These are phyloP conservation scores for Karalla daura DNA, from an alignment of 2,797 vertebrate genomes.

Conservation along the genomic window DNA sequence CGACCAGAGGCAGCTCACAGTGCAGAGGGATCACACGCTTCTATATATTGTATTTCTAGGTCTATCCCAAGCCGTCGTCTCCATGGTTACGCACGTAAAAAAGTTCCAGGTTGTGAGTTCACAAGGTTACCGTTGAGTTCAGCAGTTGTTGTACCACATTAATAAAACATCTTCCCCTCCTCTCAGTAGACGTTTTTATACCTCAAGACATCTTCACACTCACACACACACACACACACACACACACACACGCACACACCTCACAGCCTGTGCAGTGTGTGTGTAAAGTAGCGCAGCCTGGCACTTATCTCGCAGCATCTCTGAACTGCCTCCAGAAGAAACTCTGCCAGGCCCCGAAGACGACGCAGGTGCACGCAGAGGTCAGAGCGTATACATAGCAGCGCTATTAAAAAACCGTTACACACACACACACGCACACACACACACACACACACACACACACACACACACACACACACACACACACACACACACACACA, in stretches of 20 bases:
- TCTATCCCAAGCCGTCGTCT: too few relatives aligned
- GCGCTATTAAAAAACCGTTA: conserved; percentile 7
- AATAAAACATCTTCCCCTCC: too few relatives aligned
- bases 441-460: not conserved
- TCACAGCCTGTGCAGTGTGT: not conserved
- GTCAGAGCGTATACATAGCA: not conserved
- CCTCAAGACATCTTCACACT: too few relatives aligned
- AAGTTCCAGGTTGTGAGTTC: too few relatives aligned
- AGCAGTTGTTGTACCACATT: too few relatives aligned
- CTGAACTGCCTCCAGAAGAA: conserved; percentile 25
- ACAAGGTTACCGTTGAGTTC: too few relatives aligned
- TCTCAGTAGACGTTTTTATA: too few relatives aligned
- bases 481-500: not conserved
- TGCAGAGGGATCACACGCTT: too few relatives aligned
- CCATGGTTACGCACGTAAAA: too few relatives aligned
- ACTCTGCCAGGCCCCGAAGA: not conserved
- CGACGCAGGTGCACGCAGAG: conserved; percentile 21
- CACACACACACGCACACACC: not conserved
- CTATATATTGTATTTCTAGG: too few relatives aligned
- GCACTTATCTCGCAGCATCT: conserved; percentile 26
- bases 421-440: not conserved
- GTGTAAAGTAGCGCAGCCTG: conserved; percentile 4
- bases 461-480: not conserved
- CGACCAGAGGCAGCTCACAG: too few relatives aligned
- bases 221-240: too few relatives aligned